Evolutionary conservation across 2,797 vertebrate genomes (phyloP).

Genomic region (Pogonophryne albipinna): DNA sequence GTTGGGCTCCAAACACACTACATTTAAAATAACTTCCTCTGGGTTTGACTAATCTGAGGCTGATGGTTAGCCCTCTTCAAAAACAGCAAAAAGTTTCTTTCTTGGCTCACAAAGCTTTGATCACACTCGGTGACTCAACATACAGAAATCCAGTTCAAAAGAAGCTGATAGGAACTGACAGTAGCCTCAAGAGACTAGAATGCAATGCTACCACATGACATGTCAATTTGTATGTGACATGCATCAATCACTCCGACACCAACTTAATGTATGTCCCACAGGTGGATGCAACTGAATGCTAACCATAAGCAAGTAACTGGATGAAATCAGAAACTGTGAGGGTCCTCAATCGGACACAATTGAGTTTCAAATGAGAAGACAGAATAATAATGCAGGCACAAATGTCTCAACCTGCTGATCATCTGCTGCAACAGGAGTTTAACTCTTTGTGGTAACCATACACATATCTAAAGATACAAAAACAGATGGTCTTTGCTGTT

Average conservation of each 20-base stretch:
- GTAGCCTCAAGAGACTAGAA: slow-evolving; percentile 37
- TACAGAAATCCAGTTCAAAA: slow-evolving; percentile 7
- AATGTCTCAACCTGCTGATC: background rate
- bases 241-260: slow-evolving; percentile 28
- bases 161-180: slow-evolving; percentile 35
- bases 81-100: background rate
- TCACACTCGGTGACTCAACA: slow-evolving; percentile 33
- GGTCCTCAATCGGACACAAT: background rate
- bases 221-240: slow-evolving; percentile 27
- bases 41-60: background rate
- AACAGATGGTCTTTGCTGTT: slow-evolving; percentile 21
- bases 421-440: slow-evolving; percentile 1
- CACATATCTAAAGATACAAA: slow-evolving; percentile 14
- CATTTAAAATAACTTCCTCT: background rate
- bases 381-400: background rate
- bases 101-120: slow-evolving; percentile 19
- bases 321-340: background rate
- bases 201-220: slow-evolving; percentile 7
- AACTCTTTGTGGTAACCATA: background rate
- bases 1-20: background rate
- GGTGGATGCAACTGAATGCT: background rate
- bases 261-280: background rate
- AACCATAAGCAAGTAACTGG: background rate
- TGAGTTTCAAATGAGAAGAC: background rate
- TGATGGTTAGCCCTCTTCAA: background rate